Percentiles rank a stretch among this genome's conserved stretches.
phyloP scores from a whole-genome alignment of 2,113 vertebrate species.

The Rhodinocichla rosea region DNA sequence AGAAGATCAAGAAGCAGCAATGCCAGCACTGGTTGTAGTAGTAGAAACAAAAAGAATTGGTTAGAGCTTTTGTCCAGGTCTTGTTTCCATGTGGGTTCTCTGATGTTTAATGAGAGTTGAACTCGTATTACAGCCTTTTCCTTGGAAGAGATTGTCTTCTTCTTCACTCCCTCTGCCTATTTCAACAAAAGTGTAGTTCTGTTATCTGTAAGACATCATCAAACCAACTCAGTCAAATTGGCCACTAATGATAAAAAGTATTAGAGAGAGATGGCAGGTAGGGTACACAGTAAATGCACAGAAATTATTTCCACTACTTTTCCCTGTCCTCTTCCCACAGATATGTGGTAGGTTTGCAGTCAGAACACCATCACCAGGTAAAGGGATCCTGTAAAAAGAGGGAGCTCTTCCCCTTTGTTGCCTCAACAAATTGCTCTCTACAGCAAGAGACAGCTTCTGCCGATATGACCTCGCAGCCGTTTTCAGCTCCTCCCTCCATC shows the following conservation, averaged over 20 bases:
- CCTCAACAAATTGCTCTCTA: neutral
- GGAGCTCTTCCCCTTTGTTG: neutral
- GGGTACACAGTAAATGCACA: neutral
- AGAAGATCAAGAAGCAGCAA: neutral
- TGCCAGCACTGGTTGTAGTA: neutral
- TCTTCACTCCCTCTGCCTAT: neutral
- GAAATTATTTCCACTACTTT: neutral
- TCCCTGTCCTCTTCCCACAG: neutral
- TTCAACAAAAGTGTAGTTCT: neutral
- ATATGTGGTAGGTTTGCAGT: neutral
- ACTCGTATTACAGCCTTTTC: neutral
- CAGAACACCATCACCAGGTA: neutral
- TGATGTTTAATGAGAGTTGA: neutral
- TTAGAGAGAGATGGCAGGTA: neutral
- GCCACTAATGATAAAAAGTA: neutral
- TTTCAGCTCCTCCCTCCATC: neutral
- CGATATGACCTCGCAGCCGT: accelerated
- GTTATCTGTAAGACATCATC: neutral
- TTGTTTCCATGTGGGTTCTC: neutral
- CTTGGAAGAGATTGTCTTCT: neutral
- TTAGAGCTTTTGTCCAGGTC: neutral
- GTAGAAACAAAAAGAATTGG: neutral
- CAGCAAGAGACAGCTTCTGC: neutral
- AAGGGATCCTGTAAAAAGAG: neutral
- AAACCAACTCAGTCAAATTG: neutral